A percentile compares a stretch with the other conserved stretches of the same genome.
Conservation (phyloP, 2,888 invertebrate genomes). For the Thyatira batis region DNA sequence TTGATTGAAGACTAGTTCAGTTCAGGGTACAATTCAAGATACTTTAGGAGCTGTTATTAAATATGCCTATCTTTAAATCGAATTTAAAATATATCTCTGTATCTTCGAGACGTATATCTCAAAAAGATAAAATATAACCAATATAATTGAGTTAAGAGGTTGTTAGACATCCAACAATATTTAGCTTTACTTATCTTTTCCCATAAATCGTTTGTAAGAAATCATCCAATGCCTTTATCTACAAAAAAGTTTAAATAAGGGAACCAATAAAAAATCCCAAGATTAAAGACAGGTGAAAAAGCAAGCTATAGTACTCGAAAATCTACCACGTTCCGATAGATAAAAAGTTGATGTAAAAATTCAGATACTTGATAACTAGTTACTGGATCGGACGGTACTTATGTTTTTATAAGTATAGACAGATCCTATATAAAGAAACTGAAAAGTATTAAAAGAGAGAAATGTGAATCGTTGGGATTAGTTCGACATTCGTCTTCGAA, state of each 20-base stretch:
- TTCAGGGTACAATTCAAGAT: too few relatives aligned
- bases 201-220: too few relatives aligned
- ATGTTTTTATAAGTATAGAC: background rate
- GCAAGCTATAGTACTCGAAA: background rate
- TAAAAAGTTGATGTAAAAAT: background rate
- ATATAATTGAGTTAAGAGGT: too few relatives aligned
- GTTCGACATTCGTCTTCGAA: constrained; percentile 31
- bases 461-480: constrained; percentile 20
- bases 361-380: background rate
- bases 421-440: background rate
- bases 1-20: too few relatives aligned
- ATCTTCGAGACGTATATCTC: too few relatives aligned
- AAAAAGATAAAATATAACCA: too few relatives aligned
- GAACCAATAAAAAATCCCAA: background rate
- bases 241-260: background rate
- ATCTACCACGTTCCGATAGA: background rate
- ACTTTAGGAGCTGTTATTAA: too few relatives aligned
- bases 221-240: background rate
- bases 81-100: too few relatives aligned
- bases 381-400: background rate
- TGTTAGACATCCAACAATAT: too few relatives aligned
- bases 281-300: background rate
- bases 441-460: constrained; percentile 1
- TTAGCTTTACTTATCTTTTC: too few relatives aligned
- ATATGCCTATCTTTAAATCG: too few relatives aligned